A percentile compares a stretch with the other conserved stretches of the same genome.
These are phyloP conservation scores for Maniola jurtina DNA, from an alignment of 1,140 invertebrate genomes.

Conservation along the genomic window DNA sequence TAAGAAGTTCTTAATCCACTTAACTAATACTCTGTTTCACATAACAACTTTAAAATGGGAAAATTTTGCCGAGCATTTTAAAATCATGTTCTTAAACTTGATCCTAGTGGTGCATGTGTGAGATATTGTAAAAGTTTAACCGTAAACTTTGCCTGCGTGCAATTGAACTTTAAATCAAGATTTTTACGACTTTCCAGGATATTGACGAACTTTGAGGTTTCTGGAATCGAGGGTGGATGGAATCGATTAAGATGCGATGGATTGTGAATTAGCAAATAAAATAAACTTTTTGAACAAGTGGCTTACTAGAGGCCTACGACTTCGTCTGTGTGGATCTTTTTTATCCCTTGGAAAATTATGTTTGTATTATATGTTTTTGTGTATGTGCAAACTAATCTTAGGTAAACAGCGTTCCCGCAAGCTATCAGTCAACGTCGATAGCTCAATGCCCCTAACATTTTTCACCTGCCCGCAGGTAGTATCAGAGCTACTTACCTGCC, in stretches of 20 bases:
- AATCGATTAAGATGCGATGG: too few relatives aligned
- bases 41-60: slow-evolving; percentile 13
- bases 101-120: slow-evolving; percentile 28
- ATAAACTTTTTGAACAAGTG: too few relatives aligned
- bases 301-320: too few relatives aligned
- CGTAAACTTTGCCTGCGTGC: slow-evolving; percentile 22
- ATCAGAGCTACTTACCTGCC: too few relatives aligned
- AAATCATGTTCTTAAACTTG: slow-evolving; percentile 20
- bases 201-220: neutral
- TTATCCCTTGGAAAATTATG: too few relatives aligned
- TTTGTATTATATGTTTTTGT: too few relatives aligned
- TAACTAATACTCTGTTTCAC: neutral
- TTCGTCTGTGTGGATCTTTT: too few relatives aligned
- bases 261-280: too few relatives aligned
- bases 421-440: slow-evolving; percentile 16
- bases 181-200: neutral
- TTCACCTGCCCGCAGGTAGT: slow-evolving; percentile 10
- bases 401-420: slow-evolving; percentile 1
- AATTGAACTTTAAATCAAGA: slow-evolving; percentile 10
- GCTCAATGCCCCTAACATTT: neutral
- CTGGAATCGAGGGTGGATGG: neutral
- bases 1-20: neutral
- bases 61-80: slow-evolving; percentile 25
- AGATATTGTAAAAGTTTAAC: slow-evolving; percentile 26
- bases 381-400: neutral